These are phyloP conservation scores for Nicator chloris DNA, from an alignment of 2,113 vertebrate species.

Conservation along the genomic window DNA sequence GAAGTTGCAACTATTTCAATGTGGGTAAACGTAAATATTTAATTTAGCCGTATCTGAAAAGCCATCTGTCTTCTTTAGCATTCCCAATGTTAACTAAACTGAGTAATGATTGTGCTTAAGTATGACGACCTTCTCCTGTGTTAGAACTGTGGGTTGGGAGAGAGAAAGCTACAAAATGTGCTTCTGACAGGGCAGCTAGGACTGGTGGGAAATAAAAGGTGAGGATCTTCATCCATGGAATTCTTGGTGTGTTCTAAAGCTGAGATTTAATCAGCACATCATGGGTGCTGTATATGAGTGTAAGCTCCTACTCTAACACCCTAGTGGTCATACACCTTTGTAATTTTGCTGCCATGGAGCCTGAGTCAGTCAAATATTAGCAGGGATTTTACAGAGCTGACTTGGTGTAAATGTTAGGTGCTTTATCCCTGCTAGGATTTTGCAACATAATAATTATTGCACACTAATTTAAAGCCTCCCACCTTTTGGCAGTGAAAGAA, in stretches of 20 bases:
- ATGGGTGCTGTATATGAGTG: background rate
- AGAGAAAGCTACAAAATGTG: background rate
- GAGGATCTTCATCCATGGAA: background rate
- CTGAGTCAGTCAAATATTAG: background rate
- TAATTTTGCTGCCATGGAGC: background rate
- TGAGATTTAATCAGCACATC: background rate
- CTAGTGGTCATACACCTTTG: background rate
- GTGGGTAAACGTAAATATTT: background rate
- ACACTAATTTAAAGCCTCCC: background rate
- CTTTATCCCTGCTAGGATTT: background rate
- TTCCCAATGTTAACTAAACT: background rate
- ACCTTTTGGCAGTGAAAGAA: background rate
- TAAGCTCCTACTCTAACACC: background rate
- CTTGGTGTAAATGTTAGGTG: background rate
- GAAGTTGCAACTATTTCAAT: background rate
- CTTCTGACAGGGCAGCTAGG: background rate
- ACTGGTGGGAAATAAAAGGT: background rate
- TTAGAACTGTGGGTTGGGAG: background rate
- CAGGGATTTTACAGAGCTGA: background rate
- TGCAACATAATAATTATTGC: background rate
- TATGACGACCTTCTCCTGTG: background rate
- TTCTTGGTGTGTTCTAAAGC: background rate
- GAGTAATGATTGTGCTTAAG: background rate
- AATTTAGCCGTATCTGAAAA: background rate
- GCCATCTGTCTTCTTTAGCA: background rate